Evolutionary conservation across 2,113 vertebrate species (phyloP).

Genomic region (Octodon degus): DNA sequence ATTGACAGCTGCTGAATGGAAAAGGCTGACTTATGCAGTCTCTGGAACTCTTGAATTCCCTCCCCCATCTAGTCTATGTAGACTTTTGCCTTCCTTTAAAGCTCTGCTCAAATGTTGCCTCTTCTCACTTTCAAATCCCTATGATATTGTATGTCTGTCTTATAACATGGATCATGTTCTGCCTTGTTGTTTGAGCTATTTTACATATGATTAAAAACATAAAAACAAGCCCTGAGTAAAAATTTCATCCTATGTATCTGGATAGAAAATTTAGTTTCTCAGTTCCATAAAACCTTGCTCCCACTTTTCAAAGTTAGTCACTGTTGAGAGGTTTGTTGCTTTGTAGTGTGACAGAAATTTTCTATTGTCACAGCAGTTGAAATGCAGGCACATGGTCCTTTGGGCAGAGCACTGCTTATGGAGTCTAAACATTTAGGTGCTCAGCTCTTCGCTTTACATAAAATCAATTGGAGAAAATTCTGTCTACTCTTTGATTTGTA

Average conservation of each 20-base stretch:
- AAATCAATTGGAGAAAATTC: conserved; percentile 47
- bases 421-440: conserved; percentile 29
- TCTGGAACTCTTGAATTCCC: background rate
- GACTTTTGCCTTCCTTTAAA: conserved; percentile 54
- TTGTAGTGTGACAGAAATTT: background rate
- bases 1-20: conserved; percentile 31
- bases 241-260: conserved; percentile 2
- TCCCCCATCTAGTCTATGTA: background rate
- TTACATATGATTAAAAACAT: conserved; percentile 46
- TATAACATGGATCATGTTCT: background rate
- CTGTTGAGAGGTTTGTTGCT: background rate
- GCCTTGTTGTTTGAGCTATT: conserved; percentile 30
- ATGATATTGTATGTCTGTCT: background rate
- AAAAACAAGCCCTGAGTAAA: background rate
- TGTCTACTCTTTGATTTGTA: conserved; percentile 53
- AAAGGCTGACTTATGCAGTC: background rate
- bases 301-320: conserved; percentile 28
- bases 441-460: background rate
- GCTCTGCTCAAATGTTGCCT: conserved; percentile 22
- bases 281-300: background rate
- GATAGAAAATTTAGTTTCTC: background rate
- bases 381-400: background rate
- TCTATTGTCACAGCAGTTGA: conserved; percentile 24
- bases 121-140: background rate
- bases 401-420: background rate